Percentiles rank a stretch among this genome's conserved stretches.
Evolutionary conservation across 2,888 invertebrate genomes (phyloP).

Genomic region (Hydrotaea diabolus): DNA sequence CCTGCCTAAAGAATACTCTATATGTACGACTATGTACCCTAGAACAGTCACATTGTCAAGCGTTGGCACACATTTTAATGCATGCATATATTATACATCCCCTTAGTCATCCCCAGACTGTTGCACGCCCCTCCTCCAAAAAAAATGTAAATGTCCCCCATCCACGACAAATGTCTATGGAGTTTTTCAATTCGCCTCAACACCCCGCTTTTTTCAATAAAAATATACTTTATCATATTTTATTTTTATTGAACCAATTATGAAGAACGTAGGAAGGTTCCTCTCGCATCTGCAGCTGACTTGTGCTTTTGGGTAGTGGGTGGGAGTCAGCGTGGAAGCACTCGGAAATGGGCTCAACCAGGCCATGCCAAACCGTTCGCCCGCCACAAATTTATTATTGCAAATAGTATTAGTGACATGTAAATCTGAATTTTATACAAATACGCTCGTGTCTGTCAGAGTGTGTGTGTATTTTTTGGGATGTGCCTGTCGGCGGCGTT

Average conservation of each 20-base stretch:
- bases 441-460: neutral
- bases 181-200: neutral
- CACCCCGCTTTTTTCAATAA: neutral
- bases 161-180: neutral
- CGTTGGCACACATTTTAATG: neutral
- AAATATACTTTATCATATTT: constrained; percentile 39
- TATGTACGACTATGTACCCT: no score
- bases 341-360: neutral
- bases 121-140: neutral
- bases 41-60: neutral
- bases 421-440: constrained; percentile 21
- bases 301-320: neutral
- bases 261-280: neutral
- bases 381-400: neutral
- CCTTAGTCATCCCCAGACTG: no score
- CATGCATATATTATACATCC: neutral
- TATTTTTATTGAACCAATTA: constrained; percentile 60
- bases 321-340: neutral
- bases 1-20: no score
- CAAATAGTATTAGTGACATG: constrained; percentile 30
- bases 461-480: neutral
- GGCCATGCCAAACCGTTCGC: neutral
- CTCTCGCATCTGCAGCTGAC: neutral
- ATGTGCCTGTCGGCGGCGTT: neutral
- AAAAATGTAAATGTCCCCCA: neutral